Conservation (phyloP, 2,888 invertebrate genomes). For the Volucella inflata region DNA sequence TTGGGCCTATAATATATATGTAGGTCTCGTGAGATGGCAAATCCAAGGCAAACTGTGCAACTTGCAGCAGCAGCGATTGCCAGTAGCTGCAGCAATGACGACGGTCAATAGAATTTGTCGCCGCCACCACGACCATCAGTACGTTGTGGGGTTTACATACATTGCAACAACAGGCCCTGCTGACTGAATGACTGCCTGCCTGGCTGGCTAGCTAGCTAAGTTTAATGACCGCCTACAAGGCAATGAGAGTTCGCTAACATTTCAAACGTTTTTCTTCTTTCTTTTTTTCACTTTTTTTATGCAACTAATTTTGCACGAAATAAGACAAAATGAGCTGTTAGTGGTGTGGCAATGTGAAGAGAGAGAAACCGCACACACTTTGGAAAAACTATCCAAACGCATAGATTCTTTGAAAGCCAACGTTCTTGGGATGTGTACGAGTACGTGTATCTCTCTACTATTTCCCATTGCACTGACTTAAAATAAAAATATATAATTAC, state of each 20-base stretch:
- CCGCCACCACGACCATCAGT: conserved; percentile 22
- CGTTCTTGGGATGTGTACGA: conserved; percentile 8
- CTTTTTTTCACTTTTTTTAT: conserved; percentile 34
- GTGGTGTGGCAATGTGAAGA: conserved; percentile 24
- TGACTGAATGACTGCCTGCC: conserved; percentile 29
- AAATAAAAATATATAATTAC: conserved; percentile 24
- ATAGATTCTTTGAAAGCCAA: conserved; percentile 26
- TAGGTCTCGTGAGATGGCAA: conserved; percentile 44
- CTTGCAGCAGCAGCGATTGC: conserved; percentile 16
- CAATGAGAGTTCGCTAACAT: conserved; percentile 74
- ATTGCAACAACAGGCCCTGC: conserved; percentile 44
- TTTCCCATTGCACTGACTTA: conserved; percentile 15
- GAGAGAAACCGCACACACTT: background rate
- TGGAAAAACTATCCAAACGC: conserved; percentile 30
- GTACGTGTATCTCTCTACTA: conserved; percentile 27
- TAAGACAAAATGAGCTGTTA: conserved; percentile 49
- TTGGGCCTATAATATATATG: conserved; percentile 34
- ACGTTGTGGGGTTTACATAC: conserved; percentile 20
- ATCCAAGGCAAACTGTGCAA: conserved; percentile 58
- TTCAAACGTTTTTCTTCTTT: conserved; percentile 42
- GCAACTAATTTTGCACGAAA: conserved; percentile 66
- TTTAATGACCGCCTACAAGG: conserved; percentile 74
- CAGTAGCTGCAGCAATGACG: conserved; percentile 37
- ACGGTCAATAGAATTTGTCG: conserved; percentile 75
- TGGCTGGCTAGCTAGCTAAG: conserved; percentile 31